These are phyloP conservation scores for Stenopsyche tienmushanensis DNA, from an alignment of 1,140 invertebrate species.

Conservation along the genomic window DNA sequence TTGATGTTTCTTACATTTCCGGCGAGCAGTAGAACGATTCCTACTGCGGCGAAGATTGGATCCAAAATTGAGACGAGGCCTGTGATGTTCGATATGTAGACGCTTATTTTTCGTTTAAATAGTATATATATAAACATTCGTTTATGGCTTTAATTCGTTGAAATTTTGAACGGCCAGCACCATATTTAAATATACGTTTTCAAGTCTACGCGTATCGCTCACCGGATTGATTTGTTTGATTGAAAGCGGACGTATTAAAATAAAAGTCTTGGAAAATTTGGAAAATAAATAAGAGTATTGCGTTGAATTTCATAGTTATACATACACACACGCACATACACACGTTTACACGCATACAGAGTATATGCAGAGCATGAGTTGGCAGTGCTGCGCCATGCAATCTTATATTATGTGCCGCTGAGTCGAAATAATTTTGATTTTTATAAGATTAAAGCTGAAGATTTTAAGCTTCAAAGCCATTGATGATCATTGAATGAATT, in stretches of 20 bases:
- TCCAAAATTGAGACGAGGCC: conserved; percentile 1
- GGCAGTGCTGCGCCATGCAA: conserved; percentile 23
- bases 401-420: conserved; percentile 12
- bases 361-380: no score
- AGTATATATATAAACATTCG: neutral
- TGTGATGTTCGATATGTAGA: neutral
- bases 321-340: neutral
- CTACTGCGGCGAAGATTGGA: neutral
- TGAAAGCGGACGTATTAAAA: no score
- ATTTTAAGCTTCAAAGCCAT: conserved; percentile 17
- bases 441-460: conserved; percentile 8
- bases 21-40: neutral
- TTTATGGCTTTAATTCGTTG: neutral
- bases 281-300: no score
- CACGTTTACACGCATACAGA: neutral
- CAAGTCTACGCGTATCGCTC: no score
- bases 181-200: no score
- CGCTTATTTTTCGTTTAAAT: neutral
- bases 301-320: no score
- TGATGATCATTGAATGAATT: neutral
- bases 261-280: no score
- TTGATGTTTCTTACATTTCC: neutral
- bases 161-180: no score
- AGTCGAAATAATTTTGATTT: neutral
- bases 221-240: no score